Conservation (phyloP, 2,888 invertebrate species). For the Apamea anceps region DNA sequence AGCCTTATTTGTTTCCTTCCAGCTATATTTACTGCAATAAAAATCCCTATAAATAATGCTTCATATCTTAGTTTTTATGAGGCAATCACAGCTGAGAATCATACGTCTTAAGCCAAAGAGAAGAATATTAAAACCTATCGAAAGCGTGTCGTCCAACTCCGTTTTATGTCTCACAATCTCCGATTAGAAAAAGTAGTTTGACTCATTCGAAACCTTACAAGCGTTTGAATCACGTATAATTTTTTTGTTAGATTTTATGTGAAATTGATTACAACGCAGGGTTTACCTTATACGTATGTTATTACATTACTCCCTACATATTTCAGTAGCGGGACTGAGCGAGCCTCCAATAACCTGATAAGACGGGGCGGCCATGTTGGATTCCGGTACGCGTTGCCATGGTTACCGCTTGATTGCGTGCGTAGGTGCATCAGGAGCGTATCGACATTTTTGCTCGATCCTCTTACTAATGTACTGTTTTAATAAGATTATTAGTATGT, state of each 20-base stretch:
- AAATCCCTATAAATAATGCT: conserved; percentile 15
- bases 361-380: conserved; percentile 82
- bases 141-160: conserved; percentile 22
- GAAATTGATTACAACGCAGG: conserved; percentile 53
- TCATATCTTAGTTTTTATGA: conserved; percentile 30
- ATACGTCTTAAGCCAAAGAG: conserved; percentile 2
- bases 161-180: conserved; percentile 38
- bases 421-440: conserved; percentile 74
- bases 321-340: conserved; percentile 68
- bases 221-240: conserved; percentile 29
- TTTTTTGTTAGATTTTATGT: conserved; percentile 48
- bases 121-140: conserved; percentile 19
- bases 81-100: conserved; percentile 17
- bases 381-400: conserved; percentile 80
- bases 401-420: conserved; percentile 81
- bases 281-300: conserved; percentile 56
- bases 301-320: conserved; percentile 60
- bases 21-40: conserved; percentile 9
- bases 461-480: conserved; percentile 63
- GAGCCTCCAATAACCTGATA: conserved; percentile 79
- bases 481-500: conserved; percentile 64
- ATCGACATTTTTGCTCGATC: conserved; percentile 63
- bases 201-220: conserved; percentile 36
- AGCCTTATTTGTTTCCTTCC: conserved; percentile 11
- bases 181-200: conserved; percentile 37